Conservation (phyloP, 2,888 invertebrate genomes). For the Abscondita cerata region DNA sequence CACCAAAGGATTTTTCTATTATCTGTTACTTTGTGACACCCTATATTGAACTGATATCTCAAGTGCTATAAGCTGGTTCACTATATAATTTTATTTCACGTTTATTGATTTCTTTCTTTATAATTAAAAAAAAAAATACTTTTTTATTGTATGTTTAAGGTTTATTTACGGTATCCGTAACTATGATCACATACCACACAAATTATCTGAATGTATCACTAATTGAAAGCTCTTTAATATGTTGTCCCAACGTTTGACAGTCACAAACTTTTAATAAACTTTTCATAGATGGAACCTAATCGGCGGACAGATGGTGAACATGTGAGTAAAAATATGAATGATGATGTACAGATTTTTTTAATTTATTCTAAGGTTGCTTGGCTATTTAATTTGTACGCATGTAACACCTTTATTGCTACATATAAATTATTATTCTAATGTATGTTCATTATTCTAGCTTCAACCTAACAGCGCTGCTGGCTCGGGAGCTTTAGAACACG, state of each 20-base stretch:
- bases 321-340: slow-evolving; percentile 66
- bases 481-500: slow-evolving; percentile 96
- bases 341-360: slow-evolving; percentile 11
- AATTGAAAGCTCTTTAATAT: too few relatives aligned
- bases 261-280: slow-evolving; percentile 38
- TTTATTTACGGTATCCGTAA: too few relatives aligned
- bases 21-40: too few relatives aligned
- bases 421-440: slow-evolving; percentile 18
- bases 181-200: too few relatives aligned
- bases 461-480: slow-evolving; percentile 95
- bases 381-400: slow-evolving; percentile 6
- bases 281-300: slow-evolving; percentile 82
- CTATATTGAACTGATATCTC: too few relatives aligned
- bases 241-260: neutral
- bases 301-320: slow-evolving; percentile 81
- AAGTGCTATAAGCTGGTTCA: too few relatives aligned
- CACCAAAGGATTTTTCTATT: too few relatives aligned
- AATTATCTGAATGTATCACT: too few relatives aligned
- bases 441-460: slow-evolving; percentile 65
- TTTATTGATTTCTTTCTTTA: too few relatives aligned
- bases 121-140: too few relatives aligned
- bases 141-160: too few relatives aligned
- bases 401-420: neutral
- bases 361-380: slow-evolving; percentile 2
- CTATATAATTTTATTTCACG: too few relatives aligned